Conservation (phyloP, 64 coral and sea anemone genomes). For the Montipora cactus region DNA sequence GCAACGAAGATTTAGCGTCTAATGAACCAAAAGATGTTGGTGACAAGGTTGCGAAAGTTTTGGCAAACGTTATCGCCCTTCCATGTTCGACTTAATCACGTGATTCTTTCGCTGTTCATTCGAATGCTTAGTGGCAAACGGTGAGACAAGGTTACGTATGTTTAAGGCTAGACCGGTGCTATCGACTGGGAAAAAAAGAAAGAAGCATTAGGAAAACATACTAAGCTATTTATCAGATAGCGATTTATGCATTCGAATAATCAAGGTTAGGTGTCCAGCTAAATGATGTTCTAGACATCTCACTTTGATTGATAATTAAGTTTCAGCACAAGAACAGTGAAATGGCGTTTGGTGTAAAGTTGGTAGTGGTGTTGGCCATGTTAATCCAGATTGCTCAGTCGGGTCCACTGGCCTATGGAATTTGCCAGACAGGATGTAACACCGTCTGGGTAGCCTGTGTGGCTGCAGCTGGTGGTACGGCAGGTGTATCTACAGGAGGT, state of each 20-base stretch:
- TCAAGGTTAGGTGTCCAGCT: neutral
- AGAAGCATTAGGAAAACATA: neutral
- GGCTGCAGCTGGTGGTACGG: constrained; percentile 30
- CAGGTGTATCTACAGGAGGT: constrained; percentile 21
- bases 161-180: too few species aligned
- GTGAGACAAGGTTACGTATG: too few species aligned
- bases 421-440: constrained; percentile 15
- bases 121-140: too few species aligned
- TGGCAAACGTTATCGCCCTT: too few species aligned
- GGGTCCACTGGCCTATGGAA: neutral
- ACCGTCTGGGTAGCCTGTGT: constrained; percentile 23
- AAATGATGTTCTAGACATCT: neutral
- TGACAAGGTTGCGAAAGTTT: too few species aligned
- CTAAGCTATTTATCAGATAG: neutral
- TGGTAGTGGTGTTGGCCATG: neutral
- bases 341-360: too few species aligned
- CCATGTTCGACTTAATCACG: too few species aligned
- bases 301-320: constrained; percentile 3
- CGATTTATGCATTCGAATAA: neutral
- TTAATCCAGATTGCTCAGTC: neutral
- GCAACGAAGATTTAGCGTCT: too few species aligned
- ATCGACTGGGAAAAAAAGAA: neutral
- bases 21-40: too few species aligned
- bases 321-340: neutral
- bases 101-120: too few species aligned